Percentiles rank a stretch among this genome's conserved stretches.
phyloP scores from a whole-genome alignment of 2,888 invertebrate genomes.

The Pammene fasciana region DNA sequence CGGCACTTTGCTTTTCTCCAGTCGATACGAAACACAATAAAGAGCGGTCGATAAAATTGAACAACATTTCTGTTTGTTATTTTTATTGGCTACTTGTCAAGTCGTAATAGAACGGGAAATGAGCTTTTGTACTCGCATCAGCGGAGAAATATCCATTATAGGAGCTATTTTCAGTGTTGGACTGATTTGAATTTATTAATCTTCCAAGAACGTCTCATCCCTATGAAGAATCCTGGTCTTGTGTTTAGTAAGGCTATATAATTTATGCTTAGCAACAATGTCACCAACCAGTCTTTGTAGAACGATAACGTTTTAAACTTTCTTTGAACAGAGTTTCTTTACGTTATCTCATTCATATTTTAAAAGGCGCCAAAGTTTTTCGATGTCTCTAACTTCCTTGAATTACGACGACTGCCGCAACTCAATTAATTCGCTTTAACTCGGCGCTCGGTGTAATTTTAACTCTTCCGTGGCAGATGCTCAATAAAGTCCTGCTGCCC shows the following conservation, averaged over 20 bases:
- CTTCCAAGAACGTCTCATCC: not conserved
- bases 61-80: conserved; percentile 39
- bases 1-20: conserved; percentile 13
- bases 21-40: conserved; percentile 27
- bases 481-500: conserved; percentile 27
- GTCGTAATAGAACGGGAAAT: conserved; percentile 41
- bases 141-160: conserved; percentile 38
- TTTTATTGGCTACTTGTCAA: conserved; percentile 43
- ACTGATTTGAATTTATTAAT: conserved; percentile 34
- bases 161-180: conserved; percentile 21
- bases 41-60: conserved; percentile 32
- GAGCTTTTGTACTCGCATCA: conserved; percentile 38
- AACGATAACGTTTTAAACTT: conserved; percentile 2
- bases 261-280: not conserved
- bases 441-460: conserved; percentile 11
- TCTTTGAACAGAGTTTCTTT: not conserved
- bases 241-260: too few species aligned
- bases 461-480: conserved; percentile 17
- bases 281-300: not conserved
- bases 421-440: conserved; percentile 27
- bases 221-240: not conserved
- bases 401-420: conserved; percentile 2
- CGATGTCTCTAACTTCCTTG: conserved; percentile 12
- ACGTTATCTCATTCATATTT: conserved; percentile 21
- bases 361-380: conserved; percentile 7